Percentiles rank a stretch among this genome's conserved stretches.
Evolutionary conservation across 2,113 vertebrate species (phyloP).

Genomic region (Apodemus speciosus): DNA sequence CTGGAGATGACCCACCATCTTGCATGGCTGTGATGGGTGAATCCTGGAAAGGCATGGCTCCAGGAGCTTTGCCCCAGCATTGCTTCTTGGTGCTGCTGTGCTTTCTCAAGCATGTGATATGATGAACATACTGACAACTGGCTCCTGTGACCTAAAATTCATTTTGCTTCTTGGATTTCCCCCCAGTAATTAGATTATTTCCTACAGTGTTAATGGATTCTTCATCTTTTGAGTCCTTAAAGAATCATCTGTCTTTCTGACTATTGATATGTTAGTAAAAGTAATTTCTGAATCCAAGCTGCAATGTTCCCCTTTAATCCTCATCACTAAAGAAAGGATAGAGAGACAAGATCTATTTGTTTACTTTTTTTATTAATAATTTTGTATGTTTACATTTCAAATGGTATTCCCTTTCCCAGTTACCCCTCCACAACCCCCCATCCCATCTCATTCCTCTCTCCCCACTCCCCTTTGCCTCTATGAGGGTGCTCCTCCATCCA

Average conservation of each 20-base stretch:
- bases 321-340: background rate
- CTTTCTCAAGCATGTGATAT: background rate
- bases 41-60: no score
- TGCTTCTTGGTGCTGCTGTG: no score
- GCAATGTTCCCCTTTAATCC: background rate
- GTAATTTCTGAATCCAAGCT: background rate
- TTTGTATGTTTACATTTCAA: no score
- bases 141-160: background rate
- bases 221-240: slow-evolving; percentile 12
- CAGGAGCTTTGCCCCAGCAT: no score
- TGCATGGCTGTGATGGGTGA: no score
- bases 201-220: slow-evolving; percentile 52
- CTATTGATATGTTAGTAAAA: background rate
- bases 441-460: no score
- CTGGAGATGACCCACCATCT: no score
- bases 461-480: no score
- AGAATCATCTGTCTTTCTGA: background rate
- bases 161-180: background rate
- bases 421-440: no score
- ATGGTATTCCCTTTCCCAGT: no score
- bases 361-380: no score
- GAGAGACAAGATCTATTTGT: background rate
- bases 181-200: slow-evolving; percentile 29
- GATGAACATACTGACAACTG: background rate
- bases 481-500: no score